Evolutionary conservation across 2,888 invertebrate genomes (phyloP), one percentile per base, ranked within the genome.

Genomic region (Melieria omissa): DNA sequence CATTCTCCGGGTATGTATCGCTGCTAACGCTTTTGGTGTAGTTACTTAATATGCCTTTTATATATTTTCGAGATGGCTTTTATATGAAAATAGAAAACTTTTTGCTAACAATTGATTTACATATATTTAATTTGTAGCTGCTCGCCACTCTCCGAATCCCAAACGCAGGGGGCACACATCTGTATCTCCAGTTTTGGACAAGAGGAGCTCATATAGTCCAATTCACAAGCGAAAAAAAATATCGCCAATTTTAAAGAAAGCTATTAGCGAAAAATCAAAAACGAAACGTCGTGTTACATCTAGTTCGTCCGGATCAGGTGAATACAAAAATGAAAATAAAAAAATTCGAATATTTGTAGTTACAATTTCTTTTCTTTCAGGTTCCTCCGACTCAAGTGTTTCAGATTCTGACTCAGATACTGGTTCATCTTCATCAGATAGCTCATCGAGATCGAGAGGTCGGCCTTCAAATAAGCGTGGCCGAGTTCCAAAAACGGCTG

Each of bases 371-470:
- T 62, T 69, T 64, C 49, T 66, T 64, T 60, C 64, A 81, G 84
- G 81, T 72, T 84, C 84, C 6, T 84, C 84, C 66, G 86, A 83
- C 65, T 84, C 87, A 10, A 83, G 83, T 75, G 84, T 78, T 29
- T 86, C 87, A 3, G 87, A 86, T 68, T 83, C 86, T 1, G 87
- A 86, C 14, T 83, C 87, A 3, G 84, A 84, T 5, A 84, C 87
- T n/a, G 85, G 83, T 2, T 84, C 87, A 29, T 86, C 87, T 10
- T 85, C 86, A 49, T 85, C 88, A 46, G 85, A 80, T 42, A 86
- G 83, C 73, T 86, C 87, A 45, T 85, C 87, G 6, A 80, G 80
- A n/a, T 85, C 87, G 1, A 80, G 80, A 49, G 85, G 79, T 7
- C 79, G 77, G 4, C 79, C 83, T 55, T 83, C 84, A 12, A 81